Base-by-base conservation (phyloP, 2,113 vertebrate genomes). In the Pachycephala philippinensis region DNA sequence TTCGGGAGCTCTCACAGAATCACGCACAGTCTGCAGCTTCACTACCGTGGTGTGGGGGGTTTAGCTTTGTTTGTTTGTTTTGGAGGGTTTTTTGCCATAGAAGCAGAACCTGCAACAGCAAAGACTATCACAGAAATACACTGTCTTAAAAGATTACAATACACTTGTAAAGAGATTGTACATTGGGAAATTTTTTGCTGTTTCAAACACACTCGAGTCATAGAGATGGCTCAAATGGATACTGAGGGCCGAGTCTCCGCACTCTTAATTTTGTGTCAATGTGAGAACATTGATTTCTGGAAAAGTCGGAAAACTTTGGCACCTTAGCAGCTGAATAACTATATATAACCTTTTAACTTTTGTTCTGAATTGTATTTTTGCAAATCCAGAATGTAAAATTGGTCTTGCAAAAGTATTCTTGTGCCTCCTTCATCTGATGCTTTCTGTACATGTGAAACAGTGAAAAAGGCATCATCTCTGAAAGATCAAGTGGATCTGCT, bases 391-490 rank as follows among this genome's bases (percentile, higher is more conserved):
- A 33, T 49, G 19, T 21, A 52, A 61, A 81, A 6, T 52, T 75
- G 10, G 3, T 59, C 35, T 42, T 65, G 39, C 64, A 35, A 6
- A 13, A 59, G 35, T 42, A 42, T 18, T 86, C 39, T 28, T 59
- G 6, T 63, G 19, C 26, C 33, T 0, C 0, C 33, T 93, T 12
- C 10, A 6, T 18, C n/a, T 56, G 20, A 21, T 2, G 10, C 9
- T 85, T 77, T 61, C n/a, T 39, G 27, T 40, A 33, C 2, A 0
- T 24, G 11, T 12, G 39, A 13, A 85, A 21, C 10, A 42, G n/a
- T 39, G 26, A 39, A 65, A 90, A 42, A 52, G 6, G 16, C 8
- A 17, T 49, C 3, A 18, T 26, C 13, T 40, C 45, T 74, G 53
- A 49, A 74, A 72, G 45, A 61, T 18, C 16, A 40, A 40, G 28